These are phyloP conservation scores for Drosophila ezoana DNA, from an alignment of 2,888 invertebrate species.

Conservation along the genomic window DNA sequence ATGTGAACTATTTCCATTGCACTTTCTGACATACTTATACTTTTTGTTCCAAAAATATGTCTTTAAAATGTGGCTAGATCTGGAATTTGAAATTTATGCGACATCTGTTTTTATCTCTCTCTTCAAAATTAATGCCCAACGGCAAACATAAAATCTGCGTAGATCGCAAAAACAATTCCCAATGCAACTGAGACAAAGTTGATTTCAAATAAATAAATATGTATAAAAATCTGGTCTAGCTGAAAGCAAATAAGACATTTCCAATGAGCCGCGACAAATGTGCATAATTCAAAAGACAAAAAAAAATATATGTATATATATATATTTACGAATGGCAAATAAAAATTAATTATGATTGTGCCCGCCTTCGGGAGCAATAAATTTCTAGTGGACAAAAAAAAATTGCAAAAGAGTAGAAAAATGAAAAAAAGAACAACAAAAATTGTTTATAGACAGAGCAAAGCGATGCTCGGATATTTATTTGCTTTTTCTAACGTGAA, in stretches of 20 bases:
- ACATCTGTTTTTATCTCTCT: neutral
- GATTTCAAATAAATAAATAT: conserved; percentile 19
- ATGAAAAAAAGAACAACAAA: conserved; percentile 7
- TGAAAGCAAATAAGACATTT: conserved; percentile 28
- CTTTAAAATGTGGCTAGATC: conserved; percentile 13
- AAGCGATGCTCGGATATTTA: conserved; percentile 30
- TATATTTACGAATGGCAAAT: conserved; percentile 49
- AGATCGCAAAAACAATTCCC: conserved; percentile 1
- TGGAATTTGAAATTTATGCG: neutral
- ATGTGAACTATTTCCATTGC: neutral
- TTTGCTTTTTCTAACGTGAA: conserved; percentile 28
- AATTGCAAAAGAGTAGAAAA: conserved; percentile 37
- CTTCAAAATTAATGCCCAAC: conserved; percentile 5
- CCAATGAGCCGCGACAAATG: conserved; percentile 67
- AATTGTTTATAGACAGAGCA: conserved; percentile 1
- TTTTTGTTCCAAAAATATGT: neutral
- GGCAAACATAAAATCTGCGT: conserved; percentile 1
- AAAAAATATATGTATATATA: conserved; percentile 7
- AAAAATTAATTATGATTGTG: conserved; percentile 75
- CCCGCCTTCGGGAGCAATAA: conserved; percentile 69
- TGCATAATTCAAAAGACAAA: conserved; percentile 58
- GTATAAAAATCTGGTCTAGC: conserved; percentile 6
- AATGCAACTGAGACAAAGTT: conserved; percentile 10
- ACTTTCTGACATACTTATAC: neutral
- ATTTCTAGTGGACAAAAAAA: conserved; percentile 56